phyloP scores from a whole-genome alignment of 2,113 vertebrate genomes.

The Apaloderma vittatum region DNA sequence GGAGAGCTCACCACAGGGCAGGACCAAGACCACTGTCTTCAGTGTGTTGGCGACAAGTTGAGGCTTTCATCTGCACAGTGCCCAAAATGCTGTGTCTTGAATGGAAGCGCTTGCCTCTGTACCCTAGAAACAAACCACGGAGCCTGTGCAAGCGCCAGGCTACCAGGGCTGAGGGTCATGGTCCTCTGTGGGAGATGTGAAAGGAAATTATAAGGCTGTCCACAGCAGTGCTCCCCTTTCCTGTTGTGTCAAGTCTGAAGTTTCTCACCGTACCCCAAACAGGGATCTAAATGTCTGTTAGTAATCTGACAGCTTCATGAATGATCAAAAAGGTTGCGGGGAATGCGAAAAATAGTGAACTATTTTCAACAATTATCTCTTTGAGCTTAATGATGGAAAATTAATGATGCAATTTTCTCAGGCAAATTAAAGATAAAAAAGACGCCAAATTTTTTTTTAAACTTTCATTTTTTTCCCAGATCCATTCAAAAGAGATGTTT shows the following conservation, averaged over 20 bases:
- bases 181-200: neutral
- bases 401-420: neutral
- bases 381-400: neutral
- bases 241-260: neutral
- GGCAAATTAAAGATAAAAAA: neutral
- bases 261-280: neutral
- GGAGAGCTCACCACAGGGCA: neutral
- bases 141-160: neutral
- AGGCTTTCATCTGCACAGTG: neutral
- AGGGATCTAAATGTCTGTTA: neutral
- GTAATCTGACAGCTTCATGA: neutral
- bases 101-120: neutral
- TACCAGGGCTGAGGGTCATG: neutral
- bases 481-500: neutral
- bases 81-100: neutral
- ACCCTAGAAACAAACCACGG: rapidly evolving
- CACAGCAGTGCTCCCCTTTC: neutral
- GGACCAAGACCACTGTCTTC: neutral
- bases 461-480: rapidly evolving
- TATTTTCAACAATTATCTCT: neutral
- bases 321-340: neutral
- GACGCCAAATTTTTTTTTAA: neutral
- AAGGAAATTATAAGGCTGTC: neutral
- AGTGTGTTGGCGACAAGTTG: rapidly evolving
- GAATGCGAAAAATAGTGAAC: neutral